phyloP scores from a whole-genome alignment of 2,888 invertebrate species.

The Graphium colonna region DNA sequence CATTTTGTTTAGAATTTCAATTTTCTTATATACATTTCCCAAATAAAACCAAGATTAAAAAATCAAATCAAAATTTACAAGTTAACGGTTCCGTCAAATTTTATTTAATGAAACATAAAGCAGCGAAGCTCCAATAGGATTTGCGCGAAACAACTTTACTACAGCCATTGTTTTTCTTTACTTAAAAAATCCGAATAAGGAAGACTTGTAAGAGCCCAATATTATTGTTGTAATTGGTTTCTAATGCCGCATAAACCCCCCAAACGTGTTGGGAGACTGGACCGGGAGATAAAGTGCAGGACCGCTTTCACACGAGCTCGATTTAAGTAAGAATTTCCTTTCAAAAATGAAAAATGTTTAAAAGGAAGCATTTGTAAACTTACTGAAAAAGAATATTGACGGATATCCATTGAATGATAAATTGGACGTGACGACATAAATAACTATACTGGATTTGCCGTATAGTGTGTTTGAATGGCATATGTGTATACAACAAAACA shows the following conservation, averaged over 20 bases:
- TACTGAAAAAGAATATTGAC: neutral
- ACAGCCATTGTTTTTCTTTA: conserved; percentile 7
- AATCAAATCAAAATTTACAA: no score
- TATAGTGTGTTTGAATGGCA: no score
- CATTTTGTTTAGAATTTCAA: no score
- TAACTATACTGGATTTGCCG: no score
- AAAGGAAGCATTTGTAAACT: neutral
- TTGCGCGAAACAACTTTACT: neutral
- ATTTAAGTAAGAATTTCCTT: conserved; percentile 33
- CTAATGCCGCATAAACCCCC: conserved; percentile 79
- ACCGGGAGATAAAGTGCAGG: conserved; percentile 73
- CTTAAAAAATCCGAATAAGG: conserved; percentile 17
- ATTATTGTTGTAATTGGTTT: conserved; percentile 79
- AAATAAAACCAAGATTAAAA: no score
- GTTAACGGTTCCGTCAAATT: no score
- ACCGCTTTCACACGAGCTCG: conserved; percentile 36
- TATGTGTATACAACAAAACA: no score
- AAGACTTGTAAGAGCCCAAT: conserved; percentile 40
- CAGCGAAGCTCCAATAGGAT: neutral
- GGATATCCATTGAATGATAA: no score
- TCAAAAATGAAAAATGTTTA: neutral
- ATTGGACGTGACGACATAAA: no score
- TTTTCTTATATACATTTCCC: no score
- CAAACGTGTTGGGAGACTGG: conserved; percentile 77
- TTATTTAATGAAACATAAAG: neutral